These are phyloP conservation scores for Seira musarum DNA, from an alignment of 2,888 invertebrate genomes.

Conservation along the genomic window DNA sequence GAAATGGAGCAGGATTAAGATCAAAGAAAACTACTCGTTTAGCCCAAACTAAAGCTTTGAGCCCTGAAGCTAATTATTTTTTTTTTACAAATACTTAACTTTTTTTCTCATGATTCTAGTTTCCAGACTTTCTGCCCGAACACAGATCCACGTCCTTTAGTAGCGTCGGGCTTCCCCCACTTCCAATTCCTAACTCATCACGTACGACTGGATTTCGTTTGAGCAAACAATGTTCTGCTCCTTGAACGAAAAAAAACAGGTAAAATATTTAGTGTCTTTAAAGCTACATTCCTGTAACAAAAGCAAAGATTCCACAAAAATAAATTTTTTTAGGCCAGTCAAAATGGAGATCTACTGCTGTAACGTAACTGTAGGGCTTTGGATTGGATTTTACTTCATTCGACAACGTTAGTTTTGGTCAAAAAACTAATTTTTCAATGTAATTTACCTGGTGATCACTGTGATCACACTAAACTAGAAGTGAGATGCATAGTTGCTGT, in stretches of 20 bases:
- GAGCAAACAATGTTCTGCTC: constrained; percentile 49
- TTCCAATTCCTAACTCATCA: constrained; percentile 1
- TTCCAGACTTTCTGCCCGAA: constrained; percentile 63
- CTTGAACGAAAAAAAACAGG: constrained; percentile 13
- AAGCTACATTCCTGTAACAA: neutral
- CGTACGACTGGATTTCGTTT: constrained; percentile 34
- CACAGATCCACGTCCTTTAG: constrained; percentile 40
- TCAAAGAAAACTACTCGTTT: too few species aligned
- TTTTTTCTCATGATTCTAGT: too few species aligned
- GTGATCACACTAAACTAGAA: too few species aligned
- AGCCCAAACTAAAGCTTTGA: too few species aligned
- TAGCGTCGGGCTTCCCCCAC: constrained; percentile 12
- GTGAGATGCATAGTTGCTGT: too few species aligned
- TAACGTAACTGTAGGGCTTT: neutral
- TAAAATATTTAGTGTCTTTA: too few species aligned
- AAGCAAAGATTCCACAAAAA: neutral
- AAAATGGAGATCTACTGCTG: neutral
- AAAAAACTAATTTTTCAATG: too few species aligned
- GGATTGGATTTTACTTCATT: neutral
- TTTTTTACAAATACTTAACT: too few species aligned
- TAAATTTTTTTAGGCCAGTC: neutral
- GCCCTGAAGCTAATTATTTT: too few species aligned
- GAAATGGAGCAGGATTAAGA: too few species aligned
- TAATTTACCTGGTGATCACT: too few species aligned
- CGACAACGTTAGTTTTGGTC: neutral